Percentiles rank a stretch among this genome's conserved stretches.
These are phyloP conservation scores for Rhizomys pruinosus DNA, from an alignment of 2,113 vertebrate genomes.

Conservation along the genomic window DNA sequence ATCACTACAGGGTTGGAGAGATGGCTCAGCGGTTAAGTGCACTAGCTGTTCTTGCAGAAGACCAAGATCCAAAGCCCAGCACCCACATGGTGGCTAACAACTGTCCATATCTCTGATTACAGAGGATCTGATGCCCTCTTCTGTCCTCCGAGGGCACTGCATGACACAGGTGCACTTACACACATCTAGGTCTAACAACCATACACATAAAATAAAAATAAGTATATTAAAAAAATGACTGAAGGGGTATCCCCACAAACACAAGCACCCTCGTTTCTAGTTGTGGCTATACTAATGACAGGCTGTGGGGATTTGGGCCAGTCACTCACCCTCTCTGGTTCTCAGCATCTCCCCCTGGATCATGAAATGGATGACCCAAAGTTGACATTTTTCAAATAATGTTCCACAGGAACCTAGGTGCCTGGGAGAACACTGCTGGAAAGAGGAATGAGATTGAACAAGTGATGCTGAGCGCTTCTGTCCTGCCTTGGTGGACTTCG, in stretches of 20 bases:
- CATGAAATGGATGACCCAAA: neutral
- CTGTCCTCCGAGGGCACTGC: too few species aligned
- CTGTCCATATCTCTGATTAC: too few species aligned
- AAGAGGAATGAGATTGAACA: neutral
- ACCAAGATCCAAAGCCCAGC: too few species aligned
- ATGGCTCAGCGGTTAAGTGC: too few species aligned
- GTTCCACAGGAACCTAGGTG: constrained; percentile 7
- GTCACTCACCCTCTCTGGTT: constrained; percentile 13
- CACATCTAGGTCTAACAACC: too few species aligned
- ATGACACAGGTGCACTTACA: too few species aligned
- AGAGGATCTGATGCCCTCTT: too few species aligned
- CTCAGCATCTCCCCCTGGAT: neutral
- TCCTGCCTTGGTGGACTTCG: neutral
- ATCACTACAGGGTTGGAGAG: neutral
- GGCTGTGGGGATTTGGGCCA: neutral
- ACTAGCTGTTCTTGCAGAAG: too few species aligned
- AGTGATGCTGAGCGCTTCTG: neutral
- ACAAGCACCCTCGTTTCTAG: neutral
- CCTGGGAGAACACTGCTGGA: neutral
- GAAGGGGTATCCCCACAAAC: neutral
- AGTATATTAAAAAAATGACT: too few species aligned
- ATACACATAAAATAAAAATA: too few species aligned
- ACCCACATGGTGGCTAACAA: too few species aligned
- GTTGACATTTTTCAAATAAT: neutral
- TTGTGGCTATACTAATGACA: neutral